Evolutionary conservation across 2,888 invertebrate species (phyloP), one percentile per base, ranked within the genome.

Genomic region (Pegoplata infirma): DNA sequence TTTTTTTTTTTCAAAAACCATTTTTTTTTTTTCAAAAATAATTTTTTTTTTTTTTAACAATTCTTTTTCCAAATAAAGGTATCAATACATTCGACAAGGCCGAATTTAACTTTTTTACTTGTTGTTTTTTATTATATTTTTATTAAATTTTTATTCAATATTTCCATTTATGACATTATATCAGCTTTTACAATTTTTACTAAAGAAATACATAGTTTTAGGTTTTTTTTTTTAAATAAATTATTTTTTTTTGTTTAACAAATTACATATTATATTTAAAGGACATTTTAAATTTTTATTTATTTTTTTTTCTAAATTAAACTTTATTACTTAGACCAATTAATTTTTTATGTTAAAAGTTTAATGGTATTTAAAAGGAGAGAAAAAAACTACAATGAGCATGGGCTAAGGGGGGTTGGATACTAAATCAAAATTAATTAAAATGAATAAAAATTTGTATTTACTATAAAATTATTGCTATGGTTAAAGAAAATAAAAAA

Each of bases 61-160:
- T n/a, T n/a, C n/a, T n/a, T n/a, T n/a, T n/a, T n/a, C n/a, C n/a
- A n/a, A n/a, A n/a, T n/a, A n/a, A n/a, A n/a, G n/a, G n/a, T n/a
- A n/a, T n/a, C n/a, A n/a, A n/a, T n/a, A n/a, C n/a, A n/a, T n/a
- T n/a, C n/a, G n/a, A n/a, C n/a, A n/a, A n/a, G n/a, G n/a, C n/a
- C n/a, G n/a, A n/a, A n/a, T n/a, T n/a, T n/a, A n/a, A n/a, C n/a
- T 4, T n/a, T 40, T 40, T 40, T 40, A n/a, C 4, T 47, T 46
- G 1, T 67, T 56, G n/a, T n/a, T n/a, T n/a, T n/a, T n/a, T 56
- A 25, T 49, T 12, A 51, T 28, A 58, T 69, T 74, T 68, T 78
- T 74, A 74, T 66, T 74, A 69, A 64, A 59, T 74, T 53, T 78
- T 78, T 78, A 69, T 74, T 78, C 40, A 78, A 78, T 69, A 69